Base-by-base conservation (phyloP, 1,140 invertebrate species). In the Teleopsis dalmanni region DNA sequence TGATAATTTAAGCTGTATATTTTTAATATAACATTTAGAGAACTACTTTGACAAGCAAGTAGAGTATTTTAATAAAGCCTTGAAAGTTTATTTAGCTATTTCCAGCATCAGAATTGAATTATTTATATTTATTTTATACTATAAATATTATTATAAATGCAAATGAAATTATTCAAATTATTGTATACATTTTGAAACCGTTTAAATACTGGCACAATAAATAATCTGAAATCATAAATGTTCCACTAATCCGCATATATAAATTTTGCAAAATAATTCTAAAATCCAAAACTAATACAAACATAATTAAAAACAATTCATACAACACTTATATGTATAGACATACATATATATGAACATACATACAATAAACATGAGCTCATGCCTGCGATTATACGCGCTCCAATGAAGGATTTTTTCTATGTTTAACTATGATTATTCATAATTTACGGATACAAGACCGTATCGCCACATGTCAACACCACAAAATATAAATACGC, bases 371-470 rank as follows among this genome's bases (percentile, higher is more conserved):
- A n/a, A n/a, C n/a, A n/a, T n/a, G n/a, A n/a, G n/a, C n/a, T n/a
- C n/a, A 43, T 31, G 10, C 26, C 6, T n/a, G 18, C 14, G 25
- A 22, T 13, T 29, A 8, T 29, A 29, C 13, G 27, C 27, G 7
- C 7, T 8, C 27, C 13, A 29, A 29, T 13, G 7, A 29, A 8
- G 13, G 7, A 29, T 29, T 8, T 29, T 29, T 29, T 7, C 13
- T 23, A 11, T 13, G 18, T n/a, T 3, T 21, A 18, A 19, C 18
- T 37, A 21, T 29, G 11, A 14, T 26, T 25, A 19, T 31, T 18
- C 41, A 43, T 43, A 43, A 29, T 43, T 43, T 43, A 43, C 27
- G 41, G 26, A n/a, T n/a, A n/a, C n/a, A n/a, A n/a, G n/a, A n/a
- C n/a, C n/a, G n/a, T n/a, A n/a, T n/a, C n/a, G n/a, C n/a, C n/a